phyloP scores from a whole-genome alignment of 1,140 invertebrate genomes.

The Zaprionus ornatus region DNA sequence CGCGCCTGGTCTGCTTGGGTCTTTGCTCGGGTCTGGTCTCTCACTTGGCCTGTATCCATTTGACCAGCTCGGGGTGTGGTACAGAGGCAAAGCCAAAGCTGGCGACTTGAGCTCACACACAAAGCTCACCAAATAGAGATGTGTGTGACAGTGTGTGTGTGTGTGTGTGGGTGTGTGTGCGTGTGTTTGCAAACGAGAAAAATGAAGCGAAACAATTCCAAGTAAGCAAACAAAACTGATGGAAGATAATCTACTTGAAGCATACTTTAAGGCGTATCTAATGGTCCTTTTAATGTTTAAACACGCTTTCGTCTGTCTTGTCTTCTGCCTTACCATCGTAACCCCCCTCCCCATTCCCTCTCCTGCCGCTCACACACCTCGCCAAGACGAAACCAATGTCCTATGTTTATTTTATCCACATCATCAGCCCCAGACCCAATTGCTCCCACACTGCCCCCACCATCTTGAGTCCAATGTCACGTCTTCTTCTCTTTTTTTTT shows the following conservation, averaged over 20 bases:
- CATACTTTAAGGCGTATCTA: conserved; percentile 84
- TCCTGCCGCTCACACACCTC: not conserved
- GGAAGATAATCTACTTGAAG: conserved; percentile 83
- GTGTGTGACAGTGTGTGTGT: conserved; percentile 38
- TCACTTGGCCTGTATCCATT: conserved; percentile 14
- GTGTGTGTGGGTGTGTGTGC: conserved; percentile 51
- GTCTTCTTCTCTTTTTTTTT: conserved; percentile 31
- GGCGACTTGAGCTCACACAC: conserved; percentile 39
- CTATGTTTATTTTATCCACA: conserved; percentile 81
- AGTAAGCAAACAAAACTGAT: conserved; percentile 83
- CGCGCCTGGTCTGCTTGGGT: conserved; percentile 8
- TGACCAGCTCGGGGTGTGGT: conserved; percentile 37
- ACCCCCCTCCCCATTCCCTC: not conserved
- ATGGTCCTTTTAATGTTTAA: conserved; percentile 83
- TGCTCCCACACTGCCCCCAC: conserved; percentile 3
- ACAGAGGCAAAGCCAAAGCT: conserved; percentile 43
- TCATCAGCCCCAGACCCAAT: conserved; percentile 67
- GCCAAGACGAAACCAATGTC: conserved; percentile 65
- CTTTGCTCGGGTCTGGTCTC: too few relatives aligned
- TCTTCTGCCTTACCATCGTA: conserved; percentile 3
- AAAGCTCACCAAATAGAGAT: conserved; percentile 45
- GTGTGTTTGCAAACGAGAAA: conserved; percentile 76
- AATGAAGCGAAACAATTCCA: conserved; percentile 82
- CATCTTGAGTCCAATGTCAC: conserved; percentile 46
- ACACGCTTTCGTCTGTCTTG: conserved; percentile 71